These are phyloP conservation scores for Rhynchonycteris naso DNA, from an alignment of 2,797 vertebrate species.

Conservation along the genomic window DNA sequence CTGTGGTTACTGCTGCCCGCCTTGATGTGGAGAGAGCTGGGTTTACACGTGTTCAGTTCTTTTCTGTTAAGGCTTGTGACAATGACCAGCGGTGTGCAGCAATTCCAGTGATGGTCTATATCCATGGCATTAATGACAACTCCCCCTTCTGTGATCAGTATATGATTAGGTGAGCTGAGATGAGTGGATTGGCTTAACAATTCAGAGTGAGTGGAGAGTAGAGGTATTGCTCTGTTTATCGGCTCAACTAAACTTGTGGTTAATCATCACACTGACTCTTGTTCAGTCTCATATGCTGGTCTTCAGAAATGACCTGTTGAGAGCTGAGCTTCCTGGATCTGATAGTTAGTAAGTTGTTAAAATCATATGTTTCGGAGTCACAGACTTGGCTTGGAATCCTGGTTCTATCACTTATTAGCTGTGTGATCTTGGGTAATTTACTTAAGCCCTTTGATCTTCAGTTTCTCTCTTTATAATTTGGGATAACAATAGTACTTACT, in stretches of 20 bases:
- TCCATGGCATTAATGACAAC: constrained; percentile 76
- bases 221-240: neutral
- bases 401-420: neutral
- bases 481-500: neutral
- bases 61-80: constrained; percentile 75
- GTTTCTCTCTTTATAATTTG: constrained; percentile 47
- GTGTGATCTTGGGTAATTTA: neutral
- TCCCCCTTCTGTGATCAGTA: constrained; percentile 75
- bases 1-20: constrained; percentile 36
- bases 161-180: constrained; percentile 77
- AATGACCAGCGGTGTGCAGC: constrained; percentile 13
- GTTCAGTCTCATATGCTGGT: neutral
- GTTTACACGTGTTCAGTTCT: constrained; percentile 66
- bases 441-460: neutral
- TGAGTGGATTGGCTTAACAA: neutral
- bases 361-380: neutral
- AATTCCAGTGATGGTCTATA: constrained; percentile 52
- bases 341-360: neutral
- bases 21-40: constrained; percentile 68
- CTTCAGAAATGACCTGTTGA: neutral
- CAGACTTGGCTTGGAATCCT: neutral
- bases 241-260: fast-evolving
- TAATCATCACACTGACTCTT: neutral
- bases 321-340: neutral
- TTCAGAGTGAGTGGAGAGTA: neutral